Percentiles rank a stretch among this genome's conserved stretches.
These are phyloP conservation scores for Habrosyne pyritoides DNA, from an alignment of 2,888 invertebrate species.

Conservation along the genomic window DNA sequence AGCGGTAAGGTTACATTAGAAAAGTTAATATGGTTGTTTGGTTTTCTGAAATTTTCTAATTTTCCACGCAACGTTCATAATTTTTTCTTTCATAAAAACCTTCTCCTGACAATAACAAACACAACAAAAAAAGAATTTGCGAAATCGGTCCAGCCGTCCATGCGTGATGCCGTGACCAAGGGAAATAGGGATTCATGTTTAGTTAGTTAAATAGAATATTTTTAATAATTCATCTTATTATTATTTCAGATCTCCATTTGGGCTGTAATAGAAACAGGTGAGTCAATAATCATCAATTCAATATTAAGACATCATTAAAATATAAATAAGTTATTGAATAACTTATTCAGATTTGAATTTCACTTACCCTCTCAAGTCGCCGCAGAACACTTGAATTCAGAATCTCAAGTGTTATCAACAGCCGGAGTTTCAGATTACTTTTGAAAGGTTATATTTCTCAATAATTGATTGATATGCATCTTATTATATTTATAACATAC, in stretches of 20 bases:
- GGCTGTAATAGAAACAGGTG: background rate
- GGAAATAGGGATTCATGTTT: no score
- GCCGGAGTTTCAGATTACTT: background rate
- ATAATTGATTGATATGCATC: background rate
- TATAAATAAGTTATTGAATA: background rate
- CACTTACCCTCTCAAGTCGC: background rate
- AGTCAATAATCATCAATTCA: background rate
- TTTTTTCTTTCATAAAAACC: no score
- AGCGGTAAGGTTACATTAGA: no score
- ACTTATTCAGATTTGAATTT: background rate
- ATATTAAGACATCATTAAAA: background rate
- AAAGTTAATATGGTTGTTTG: no score
- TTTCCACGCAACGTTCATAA: no score
- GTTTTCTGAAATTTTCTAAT: no score
- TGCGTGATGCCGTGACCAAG: no score
- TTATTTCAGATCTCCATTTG: background rate
- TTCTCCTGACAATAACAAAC: no score
- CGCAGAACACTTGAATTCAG: background rate
- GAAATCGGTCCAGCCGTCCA: no score
- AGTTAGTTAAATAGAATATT: no score
- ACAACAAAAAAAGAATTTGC: no score
- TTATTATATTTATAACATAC: background rate
- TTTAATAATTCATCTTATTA: no score
- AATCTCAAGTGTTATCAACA: background rate
- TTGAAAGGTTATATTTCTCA: background rate